These are phyloP conservation scores for Catharus minimus DNA, from an alignment of 2,113 vertebrate genomes.

Conservation along the genomic window DNA sequence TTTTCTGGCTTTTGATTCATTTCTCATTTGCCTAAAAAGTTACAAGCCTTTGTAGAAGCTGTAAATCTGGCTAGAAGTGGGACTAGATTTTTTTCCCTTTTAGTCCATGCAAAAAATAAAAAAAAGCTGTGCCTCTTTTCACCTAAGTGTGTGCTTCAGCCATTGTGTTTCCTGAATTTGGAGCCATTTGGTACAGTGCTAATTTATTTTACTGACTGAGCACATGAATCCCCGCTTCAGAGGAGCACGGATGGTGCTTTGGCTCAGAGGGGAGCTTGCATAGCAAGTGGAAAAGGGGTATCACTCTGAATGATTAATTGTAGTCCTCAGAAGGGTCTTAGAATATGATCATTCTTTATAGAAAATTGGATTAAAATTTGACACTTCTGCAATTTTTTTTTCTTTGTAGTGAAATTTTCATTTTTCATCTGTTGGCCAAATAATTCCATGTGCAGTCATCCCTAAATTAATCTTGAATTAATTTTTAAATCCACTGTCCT, in stretches of 20 bases:
- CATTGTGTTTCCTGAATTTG: conserved; percentile 51
- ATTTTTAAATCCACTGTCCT: conserved; percentile 76
- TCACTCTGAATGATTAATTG: conserved; percentile 67
- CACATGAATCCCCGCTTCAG: conserved; percentile 33
- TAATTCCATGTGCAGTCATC: conserved; percentile 66
- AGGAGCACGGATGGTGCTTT: conserved; percentile 6
- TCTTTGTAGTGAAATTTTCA: conserved; percentile 70
- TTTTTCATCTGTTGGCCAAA: conserved; percentile 71
- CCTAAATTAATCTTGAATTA: conserved; percentile 79
- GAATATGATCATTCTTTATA: conserved; percentile 70
- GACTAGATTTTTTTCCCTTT: conserved; percentile 9
- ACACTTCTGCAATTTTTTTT: conserved; percentile 64
- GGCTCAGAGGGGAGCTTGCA: conserved; percentile 31
- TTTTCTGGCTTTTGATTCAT: conserved; percentile 36
- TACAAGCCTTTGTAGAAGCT: conserved; percentile 17
- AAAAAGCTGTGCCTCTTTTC: conserved; percentile 14
- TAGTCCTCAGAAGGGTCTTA: conserved; percentile 53
- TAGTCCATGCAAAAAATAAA: neutral
- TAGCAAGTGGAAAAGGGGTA: conserved; percentile 33
- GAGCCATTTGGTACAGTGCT: conserved; percentile 50
- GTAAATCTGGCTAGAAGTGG: conserved; percentile 32
- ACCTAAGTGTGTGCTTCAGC: conserved; percentile 34
- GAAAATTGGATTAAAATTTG: conserved; percentile 74
- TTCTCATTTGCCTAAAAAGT: conserved; percentile 55
- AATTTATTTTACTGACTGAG: conserved; percentile 58